Evolutionary conservation across 2,113 vertebrate species (phyloP).

Genomic region (Caranx ignobilis): DNA sequence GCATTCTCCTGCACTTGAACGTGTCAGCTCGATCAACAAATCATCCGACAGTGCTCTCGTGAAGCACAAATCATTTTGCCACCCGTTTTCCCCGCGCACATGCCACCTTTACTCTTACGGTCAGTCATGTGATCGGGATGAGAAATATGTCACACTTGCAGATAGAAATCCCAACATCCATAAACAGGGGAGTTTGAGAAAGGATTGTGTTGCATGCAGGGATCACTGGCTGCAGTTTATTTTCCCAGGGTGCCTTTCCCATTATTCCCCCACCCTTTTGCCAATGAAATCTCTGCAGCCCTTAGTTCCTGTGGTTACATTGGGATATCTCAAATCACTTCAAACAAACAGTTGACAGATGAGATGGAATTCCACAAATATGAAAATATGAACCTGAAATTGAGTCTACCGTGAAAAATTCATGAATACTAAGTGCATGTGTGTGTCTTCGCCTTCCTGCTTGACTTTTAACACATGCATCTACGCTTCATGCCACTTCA

Average conservation of each 20-base stretch:
- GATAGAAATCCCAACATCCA: conserved; percentile 79
- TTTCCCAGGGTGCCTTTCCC: conserved; percentile 79
- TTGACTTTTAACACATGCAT: conserved; percentile 6
- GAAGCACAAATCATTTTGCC: conserved; percentile 15
- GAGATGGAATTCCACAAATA: conserved; percentile 71
- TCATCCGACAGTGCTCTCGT: neutral
- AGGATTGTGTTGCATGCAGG: conserved; percentile 76
- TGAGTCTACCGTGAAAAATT: conserved; percentile 34
- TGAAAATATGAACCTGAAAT: conserved; percentile 67
- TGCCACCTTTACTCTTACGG: conserved; percentile 26
- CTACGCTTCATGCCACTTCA: conserved; percentile 31
- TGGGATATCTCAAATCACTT: conserved; percentile 80
- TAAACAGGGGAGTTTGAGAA: conserved; percentile 76
- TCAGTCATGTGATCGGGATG: conserved; percentile 39
- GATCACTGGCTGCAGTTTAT: conserved; percentile 79
- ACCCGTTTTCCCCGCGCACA: conserved; percentile 21
- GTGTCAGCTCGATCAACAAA: conserved; percentile 32
- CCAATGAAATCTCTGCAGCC: conserved; percentile 66
- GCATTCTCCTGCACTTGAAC: conserved; percentile 43
- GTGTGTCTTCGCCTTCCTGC: neutral
- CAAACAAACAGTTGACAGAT: conserved; percentile 78
- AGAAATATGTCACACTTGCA: conserved; percentile 80
- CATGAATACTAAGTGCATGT: conserved; percentile 22
- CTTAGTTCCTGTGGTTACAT: conserved; percentile 66
- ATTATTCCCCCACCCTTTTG: conserved; percentile 65